A percentile compares a stretch with the other conserved stretches of the same genome.
Evolutionary conservation across 2,797 vertebrate genomes (phyloP).

Genomic region (Hemitrygon akajei): DNA sequence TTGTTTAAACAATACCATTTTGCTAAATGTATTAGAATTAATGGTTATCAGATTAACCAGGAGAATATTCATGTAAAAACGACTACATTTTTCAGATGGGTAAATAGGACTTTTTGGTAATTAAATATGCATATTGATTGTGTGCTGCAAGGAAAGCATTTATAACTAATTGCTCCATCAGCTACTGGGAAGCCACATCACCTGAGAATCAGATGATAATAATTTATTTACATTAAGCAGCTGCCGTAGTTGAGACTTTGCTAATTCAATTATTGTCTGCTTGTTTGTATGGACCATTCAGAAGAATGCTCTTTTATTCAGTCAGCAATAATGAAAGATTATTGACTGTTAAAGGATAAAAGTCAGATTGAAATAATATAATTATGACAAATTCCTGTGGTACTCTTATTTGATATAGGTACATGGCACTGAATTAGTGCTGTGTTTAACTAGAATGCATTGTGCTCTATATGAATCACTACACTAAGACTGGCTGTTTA

Average conservation of each 20-base stretch:
- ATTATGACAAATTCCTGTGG: not conserved
- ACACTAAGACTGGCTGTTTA: not conserved
- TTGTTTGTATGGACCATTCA: not conserved
- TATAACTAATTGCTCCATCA: not conserved
- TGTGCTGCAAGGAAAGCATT: not conserved
- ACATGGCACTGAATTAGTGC: not conserved
- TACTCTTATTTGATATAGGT: not conserved
- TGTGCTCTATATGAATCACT: not conserved
- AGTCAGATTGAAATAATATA: conserved; percentile 1
- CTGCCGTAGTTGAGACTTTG: not conserved
- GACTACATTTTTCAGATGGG: not conserved
- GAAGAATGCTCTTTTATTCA: not conserved
- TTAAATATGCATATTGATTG: not conserved
- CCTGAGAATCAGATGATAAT: conserved; percentile 9
- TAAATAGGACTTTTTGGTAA: not conserved
- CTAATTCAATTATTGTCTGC: not conserved
- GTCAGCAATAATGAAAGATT: not conserved
- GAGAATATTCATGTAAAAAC: not conserved
- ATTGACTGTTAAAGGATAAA: not conserved
- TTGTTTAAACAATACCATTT: not conserved
- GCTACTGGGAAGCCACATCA: not conserved
- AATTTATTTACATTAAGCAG: not conserved
- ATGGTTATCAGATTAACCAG: not conserved
- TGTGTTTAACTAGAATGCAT: not conserved
- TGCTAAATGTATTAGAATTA: no score